phyloP scores from a whole-genome alignment of 2,888 invertebrate genomes.

The Volucella bombylans region DNA sequence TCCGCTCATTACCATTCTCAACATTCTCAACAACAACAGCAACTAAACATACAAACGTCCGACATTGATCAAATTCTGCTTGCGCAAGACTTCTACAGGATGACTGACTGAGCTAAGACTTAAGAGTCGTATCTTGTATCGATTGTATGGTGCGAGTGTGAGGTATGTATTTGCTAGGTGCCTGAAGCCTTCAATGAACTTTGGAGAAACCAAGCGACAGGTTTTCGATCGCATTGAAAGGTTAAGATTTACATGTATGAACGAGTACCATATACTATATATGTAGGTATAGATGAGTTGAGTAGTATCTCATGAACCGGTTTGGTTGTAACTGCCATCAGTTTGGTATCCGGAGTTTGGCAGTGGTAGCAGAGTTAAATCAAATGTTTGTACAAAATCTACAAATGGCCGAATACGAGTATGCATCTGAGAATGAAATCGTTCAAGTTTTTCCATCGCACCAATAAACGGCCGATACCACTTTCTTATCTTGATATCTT shows the following conservation, averaged over 20 bases:
- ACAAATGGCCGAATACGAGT: conserved; percentile 10
- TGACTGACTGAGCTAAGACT: conserved; percentile 3
- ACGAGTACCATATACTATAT: no score
- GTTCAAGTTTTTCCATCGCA: conserved; percentile 7
- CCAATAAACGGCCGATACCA: conserved; percentile 3
- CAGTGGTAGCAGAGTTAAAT: conserved; percentile 23
- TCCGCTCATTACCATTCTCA: conserved; percentile 42
- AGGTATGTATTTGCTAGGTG: conserved; percentile 3
- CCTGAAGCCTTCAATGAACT: conserved; percentile 66
- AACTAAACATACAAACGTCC: conserved; percentile 20
- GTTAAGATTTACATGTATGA: conserved; percentile 36
- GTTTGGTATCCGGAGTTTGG: neutral
- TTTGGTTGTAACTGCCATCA: conserved; percentile 49
- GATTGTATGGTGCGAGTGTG: conserved; percentile 18
- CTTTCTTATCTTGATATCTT: conserved; percentile 25
- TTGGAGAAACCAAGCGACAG: conserved; percentile 62
- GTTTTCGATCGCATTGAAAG: conserved; percentile 58
- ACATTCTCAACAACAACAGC: conserved; percentile 2
- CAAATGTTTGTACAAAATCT: conserved; percentile 18
- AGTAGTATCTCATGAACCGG: conserved; percentile 61
- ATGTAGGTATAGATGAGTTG: conserved; percentile 8
- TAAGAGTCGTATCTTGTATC: conserved; percentile 19
- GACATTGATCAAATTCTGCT: conserved; percentile 43
- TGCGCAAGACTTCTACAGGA: conserved; percentile 27
- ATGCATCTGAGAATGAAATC: conserved; percentile 42